Base-by-base conservation (phyloP, 2,888 invertebrate species). In the Proisotoma minuta region DNA sequence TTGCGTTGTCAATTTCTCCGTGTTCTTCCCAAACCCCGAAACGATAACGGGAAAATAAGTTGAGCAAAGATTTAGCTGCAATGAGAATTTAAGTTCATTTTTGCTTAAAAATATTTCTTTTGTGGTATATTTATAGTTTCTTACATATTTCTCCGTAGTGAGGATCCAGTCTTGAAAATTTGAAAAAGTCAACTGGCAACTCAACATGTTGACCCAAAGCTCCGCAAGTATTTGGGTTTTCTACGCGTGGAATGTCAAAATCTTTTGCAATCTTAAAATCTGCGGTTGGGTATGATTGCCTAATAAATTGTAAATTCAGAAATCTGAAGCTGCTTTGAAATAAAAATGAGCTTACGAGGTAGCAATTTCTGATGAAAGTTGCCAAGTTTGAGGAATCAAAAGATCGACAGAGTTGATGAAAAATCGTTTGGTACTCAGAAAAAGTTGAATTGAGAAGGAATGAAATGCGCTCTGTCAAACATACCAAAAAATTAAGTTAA, bases 21-120 rank as follows among this genome's bases (percentile, higher is more conserved):
- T 70, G 68, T 40, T 72, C 72, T 48, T 72, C 72, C 65, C 65
- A 64, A 18, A 68, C 65, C 2, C 72, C 72, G 18, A 50, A 72
- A 12, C 72, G 62, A 26, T 65, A 68, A 12, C 68, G 52, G 3
- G 71, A 70, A 68, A 68, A 69, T 10, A 59, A 29, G 40, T 66
- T 65, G 8, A 66, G 53, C 22, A 70, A 48, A 10, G 65, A 57
- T 63, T 69, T 66, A 3, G 43, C 69, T 70, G 43, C 1, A 57
- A 15, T 34, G 15, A 8, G 15, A 34, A 34, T 34, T 34, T 4
- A n/a, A 15, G 8, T 22, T 10, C 18, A 4, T 51, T 28, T 18
- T 34, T n/a, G 10, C 3, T 40, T 27, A 26, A 27, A 28, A 29
- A 27, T n/a, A n/a, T 53, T 15, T 28, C 8, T 4, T 28, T 43